phyloP scores from a whole-genome alignment of 1,140 invertebrate species.

The Ostrea edulis region DNA sequence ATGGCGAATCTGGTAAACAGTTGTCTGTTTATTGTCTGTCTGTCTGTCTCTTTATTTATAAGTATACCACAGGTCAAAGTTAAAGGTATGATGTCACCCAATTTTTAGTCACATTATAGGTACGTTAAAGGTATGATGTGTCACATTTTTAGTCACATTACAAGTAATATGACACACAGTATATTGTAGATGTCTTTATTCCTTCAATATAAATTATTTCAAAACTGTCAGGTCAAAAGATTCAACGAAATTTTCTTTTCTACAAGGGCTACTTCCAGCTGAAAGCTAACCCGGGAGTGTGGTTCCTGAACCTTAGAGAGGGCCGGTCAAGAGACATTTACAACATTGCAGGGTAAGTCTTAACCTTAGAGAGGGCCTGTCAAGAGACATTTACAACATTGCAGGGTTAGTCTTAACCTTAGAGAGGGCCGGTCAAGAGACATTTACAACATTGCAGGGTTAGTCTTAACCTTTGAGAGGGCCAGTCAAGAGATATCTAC shows the following conservation, averaged over 20 bases:
- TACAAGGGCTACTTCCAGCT: slow-evolving; percentile 85
- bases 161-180: too few relatives aligned
- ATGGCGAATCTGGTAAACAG: slow-evolving; percentile 94
- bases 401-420: slow-evolving; percentile 79
- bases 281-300: slow-evolving; percentile 98
- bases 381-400: slow-evolving; percentile 91
- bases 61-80: too few relatives aligned
- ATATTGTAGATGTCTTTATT: too few relatives aligned
- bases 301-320: slow-evolving; percentile 91
- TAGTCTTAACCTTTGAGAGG: slow-evolving; percentile 85
- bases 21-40: too few relatives aligned
- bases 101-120: too few relatives aligned
- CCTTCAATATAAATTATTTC: too few relatives aligned
- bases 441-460: slow-evolving; percentile 88
- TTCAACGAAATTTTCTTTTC: background rate
- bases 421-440: slow-evolving; percentile 94
- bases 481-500: slow-evolving; percentile 95
- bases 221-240: too few relatives aligned
- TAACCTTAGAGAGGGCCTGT: slow-evolving; percentile 90
- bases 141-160: too few relatives aligned
- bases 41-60: too few relatives aligned
- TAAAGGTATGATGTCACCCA: too few relatives aligned
- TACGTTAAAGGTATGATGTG: too few relatives aligned
- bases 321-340: slow-evolving; percentile 96
- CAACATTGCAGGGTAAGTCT: slow-evolving; percentile 81